Percentiles rank a stretch among this genome's conserved stretches.
Evolutionary conservation across 2,797 vertebrate genomes (phyloP).

Genomic region (Sphaeramia orbicularis): DNA sequence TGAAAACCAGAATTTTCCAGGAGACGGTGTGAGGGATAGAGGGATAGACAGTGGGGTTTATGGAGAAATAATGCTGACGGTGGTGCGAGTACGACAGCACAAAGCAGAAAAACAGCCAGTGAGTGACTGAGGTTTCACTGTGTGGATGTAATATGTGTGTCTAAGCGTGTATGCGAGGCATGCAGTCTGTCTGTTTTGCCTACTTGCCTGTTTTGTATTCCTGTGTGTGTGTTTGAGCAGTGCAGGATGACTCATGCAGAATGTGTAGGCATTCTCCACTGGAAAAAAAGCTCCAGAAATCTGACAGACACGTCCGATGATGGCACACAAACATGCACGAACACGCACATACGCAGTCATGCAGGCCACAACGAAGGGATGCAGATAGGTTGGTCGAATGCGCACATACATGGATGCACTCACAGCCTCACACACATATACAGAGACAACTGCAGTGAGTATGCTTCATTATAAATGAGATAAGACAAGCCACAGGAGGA

Average conservation of each 20-base stretch:
- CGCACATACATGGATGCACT: constrained; percentile 31
- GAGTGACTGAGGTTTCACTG: constrained; percentile 32
- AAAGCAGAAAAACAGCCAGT: constrained; percentile 29
- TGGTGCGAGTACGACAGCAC: constrained; percentile 12
- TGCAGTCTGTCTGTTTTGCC: constrained; percentile 41
- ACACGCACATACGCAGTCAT: constrained; percentile 19
- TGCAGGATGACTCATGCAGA: constrained; percentile 70
- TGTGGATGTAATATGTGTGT: constrained; percentile 23
- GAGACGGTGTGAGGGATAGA: no score
- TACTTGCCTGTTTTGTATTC: constrained; percentile 32
- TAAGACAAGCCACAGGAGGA: constrained; percentile 48
- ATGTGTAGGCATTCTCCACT: constrained; percentile 62
- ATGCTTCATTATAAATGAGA: constrained; percentile 54
- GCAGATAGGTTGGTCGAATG: constrained; percentile 37
- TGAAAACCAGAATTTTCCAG: constrained; percentile 1
- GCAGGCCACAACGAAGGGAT: constrained; percentile 22
- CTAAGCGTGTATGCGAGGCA: constrained; percentile 6
- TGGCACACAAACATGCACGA: constrained; percentile 37
- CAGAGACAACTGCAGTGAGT: constrained; percentile 36
- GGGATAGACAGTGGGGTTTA: constrained; percentile 8
- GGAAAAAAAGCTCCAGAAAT: constrained; percentile 51
- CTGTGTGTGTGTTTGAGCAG: constrained; percentile 30
- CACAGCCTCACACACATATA: constrained; percentile 4
- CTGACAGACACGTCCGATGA: constrained; percentile 59
- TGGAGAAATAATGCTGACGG: constrained; percentile 23